Conservation (phyloP, 2,888 invertebrate genomes). For the Octonoba sinensis region DNA sequence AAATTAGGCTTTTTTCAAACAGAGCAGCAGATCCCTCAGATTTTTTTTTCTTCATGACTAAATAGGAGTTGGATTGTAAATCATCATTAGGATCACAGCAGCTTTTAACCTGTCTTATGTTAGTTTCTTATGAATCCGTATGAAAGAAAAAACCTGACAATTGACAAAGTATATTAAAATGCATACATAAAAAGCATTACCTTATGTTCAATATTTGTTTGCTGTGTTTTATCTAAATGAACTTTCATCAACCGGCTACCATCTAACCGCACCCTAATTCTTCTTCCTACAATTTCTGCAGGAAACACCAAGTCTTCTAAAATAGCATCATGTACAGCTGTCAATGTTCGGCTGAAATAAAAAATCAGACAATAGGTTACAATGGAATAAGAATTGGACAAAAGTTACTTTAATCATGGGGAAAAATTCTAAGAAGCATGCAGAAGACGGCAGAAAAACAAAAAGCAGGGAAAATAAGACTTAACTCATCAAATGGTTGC, state of each 20-base stretch:
- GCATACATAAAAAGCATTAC: conserved; percentile 73
- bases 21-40: conserved; percentile 6
- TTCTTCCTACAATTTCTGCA: conserved; percentile 98
- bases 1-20: no score
- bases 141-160: no score
- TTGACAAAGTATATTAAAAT: no score
- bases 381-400: no score
- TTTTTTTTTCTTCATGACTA: not conserved
- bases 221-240: conserved; percentile 97
- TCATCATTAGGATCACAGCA: conserved; percentile 14
- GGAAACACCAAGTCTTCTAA: conserved; percentile 98
- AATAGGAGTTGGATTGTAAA: conserved; percentile 55
- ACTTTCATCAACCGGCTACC: conserved; percentile 97
- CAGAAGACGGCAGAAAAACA: no score
- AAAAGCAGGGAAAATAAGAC: no score
- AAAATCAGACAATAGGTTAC: no score
- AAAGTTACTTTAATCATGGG: no score
- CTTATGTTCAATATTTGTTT: conserved; percentile 99
- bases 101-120: no score
- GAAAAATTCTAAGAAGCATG: no score
- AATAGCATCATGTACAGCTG: conserved; percentile 96
- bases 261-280: conserved; percentile 95
- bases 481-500: no score
- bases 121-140: no score
- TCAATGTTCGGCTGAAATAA: conserved; percentile 84